phyloP scores from a whole-genome alignment of 2,113 vertebrate species.

The Hyaena hyaena region DNA sequence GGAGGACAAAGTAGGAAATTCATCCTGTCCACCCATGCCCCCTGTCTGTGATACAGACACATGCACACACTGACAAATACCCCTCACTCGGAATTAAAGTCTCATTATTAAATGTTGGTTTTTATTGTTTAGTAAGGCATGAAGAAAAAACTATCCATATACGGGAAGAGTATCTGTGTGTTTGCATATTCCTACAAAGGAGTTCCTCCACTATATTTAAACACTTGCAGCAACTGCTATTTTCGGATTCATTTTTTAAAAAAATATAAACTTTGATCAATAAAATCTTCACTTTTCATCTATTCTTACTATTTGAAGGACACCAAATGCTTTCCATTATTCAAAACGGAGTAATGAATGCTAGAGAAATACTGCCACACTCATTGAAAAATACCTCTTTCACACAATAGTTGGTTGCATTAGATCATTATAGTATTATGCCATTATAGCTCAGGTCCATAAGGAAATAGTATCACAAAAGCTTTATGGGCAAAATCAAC shows the following conservation, averaged over 20 bases:
- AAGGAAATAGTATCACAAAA: conserved; percentile 21
- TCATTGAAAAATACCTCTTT: background rate
- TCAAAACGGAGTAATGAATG: background rate
- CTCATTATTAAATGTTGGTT: background rate
- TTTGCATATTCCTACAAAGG: background rate
- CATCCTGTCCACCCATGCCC: background rate
- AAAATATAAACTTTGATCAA: background rate
- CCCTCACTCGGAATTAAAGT: background rate
- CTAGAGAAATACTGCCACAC: background rate
- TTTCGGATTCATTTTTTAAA: background rate
- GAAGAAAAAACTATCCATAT: background rate
- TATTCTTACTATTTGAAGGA: background rate
- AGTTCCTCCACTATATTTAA: conserved; percentile 12
- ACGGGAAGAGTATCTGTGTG: background rate
- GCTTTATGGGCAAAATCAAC: conserved; percentile 19
- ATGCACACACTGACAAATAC: background rate
- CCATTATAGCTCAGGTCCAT: background rate
- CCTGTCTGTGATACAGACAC: background rate
- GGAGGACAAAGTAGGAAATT: background rate
- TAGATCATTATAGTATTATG: background rate
- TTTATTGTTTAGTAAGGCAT: background rate
- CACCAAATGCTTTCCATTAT: background rate
- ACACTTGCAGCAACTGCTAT: background rate
- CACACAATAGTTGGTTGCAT: background rate
- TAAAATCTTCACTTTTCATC: conserved; percentile 19